Evolutionary conservation across 2,113 vertebrate genomes (phyloP).

Genomic region (Castor canadensis): DNA sequence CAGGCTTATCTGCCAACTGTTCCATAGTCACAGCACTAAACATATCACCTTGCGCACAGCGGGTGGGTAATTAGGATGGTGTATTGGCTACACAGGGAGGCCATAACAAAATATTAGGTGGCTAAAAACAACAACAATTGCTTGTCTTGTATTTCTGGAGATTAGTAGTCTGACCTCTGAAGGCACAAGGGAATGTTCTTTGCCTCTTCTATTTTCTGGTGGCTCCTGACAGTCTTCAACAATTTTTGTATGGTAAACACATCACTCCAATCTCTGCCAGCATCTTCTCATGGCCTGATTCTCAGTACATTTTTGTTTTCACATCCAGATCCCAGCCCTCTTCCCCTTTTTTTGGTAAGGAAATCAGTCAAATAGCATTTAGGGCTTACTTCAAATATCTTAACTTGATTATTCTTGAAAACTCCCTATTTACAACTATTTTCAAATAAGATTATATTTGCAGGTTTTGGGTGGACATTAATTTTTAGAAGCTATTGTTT

Average conservation of each 20-base stretch:
- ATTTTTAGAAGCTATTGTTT: background rate
- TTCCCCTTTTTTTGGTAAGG: background rate
- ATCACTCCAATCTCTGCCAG: background rate
- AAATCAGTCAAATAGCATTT: background rate
- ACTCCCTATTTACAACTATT: background rate
- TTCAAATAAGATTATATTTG: background rate
- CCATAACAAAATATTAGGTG: background rate
- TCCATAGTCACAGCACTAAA: background rate
- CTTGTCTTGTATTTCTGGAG: background rate
- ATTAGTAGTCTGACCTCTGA: background rate
- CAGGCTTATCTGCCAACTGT: background rate
- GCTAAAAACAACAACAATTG: background rate
- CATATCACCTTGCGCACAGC: background rate
- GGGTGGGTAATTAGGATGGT: background rate
- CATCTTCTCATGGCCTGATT: background rate
- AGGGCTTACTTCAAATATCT: background rate
- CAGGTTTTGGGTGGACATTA: no score
- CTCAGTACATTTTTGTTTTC: background rate
- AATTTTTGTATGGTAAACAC: background rate
- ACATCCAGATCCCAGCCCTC: background rate
- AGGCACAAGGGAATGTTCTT: background rate
- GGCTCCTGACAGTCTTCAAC: background rate
- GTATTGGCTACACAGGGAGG: background rate
- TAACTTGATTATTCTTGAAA: background rate
- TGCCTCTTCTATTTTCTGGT: background rate